Evolutionary conservation across 2,888 invertebrate species (phyloP), one percentile per base, ranked within the genome.

Genomic region (Trissolcus brochymenae): DNA sequence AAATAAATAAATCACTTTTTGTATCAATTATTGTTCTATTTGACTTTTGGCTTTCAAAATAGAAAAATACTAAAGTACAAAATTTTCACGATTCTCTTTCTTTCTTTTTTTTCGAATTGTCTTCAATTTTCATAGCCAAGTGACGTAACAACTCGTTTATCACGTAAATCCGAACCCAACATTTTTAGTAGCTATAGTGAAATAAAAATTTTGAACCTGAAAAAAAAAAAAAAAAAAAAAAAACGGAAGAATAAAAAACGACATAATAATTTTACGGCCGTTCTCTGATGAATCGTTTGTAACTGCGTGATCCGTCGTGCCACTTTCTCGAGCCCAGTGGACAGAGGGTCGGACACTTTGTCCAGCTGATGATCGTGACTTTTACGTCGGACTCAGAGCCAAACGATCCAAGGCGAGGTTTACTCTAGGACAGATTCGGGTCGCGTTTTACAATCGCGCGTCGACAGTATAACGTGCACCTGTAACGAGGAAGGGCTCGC

Each of bases 381-480:
- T 68, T 68, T 68, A 64, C 72, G 46, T 62, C 25, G 64, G 50
- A 55, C 62, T 67, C 62, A 65, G 53, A 62, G 56, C 67, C 29
- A 62, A 66, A 51, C 66, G 65, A 62, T 67, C 66, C 46, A 19
- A 61, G 65, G 60, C 70, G 19, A 60, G 35, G 62, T 68, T 73
- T 71, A 65, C 74, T 77, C 65, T 64, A 70, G 79, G 83, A 86
- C 87, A 86, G 84, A 87, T 87, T 87, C 83, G 84, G 84, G 82
- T 84, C 85, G 85, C 82, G 82, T 82, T 86, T 87, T 85, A 85
- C 84, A 83, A 85, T 81, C 82, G 77, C 35, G 35, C 79, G 79
- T 76, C 79, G 74, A 78, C 77, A 79, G 72, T 74, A 78, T 78
- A 79, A 68, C 80, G 78, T 78, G 80, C 80, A 81, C 81, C 78